phyloP scores from a whole-genome alignment of 2,888 invertebrate genomes.

The Lasiommata megera region DNA sequence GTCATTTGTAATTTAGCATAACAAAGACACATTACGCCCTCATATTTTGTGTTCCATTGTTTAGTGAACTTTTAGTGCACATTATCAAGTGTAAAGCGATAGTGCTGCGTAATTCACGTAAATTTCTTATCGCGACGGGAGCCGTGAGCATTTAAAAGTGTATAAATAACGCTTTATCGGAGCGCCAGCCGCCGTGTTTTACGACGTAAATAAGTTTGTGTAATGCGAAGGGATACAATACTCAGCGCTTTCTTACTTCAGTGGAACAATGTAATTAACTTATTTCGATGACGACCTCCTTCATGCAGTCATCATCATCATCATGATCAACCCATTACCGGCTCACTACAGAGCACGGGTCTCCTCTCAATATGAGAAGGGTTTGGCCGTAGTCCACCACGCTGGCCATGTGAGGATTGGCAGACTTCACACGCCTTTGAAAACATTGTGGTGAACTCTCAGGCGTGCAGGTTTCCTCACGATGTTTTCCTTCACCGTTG shows the following conservation, averaged over 20 bases:
- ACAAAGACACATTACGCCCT: slow-evolving; percentile 23
- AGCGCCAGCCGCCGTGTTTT: slow-evolving; percentile 40
- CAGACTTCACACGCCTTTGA: too few species aligned
- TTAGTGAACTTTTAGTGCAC: slow-evolving; percentile 22
- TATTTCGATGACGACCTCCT: too few species aligned
- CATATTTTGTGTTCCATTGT: slow-evolving; percentile 23
- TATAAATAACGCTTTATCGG: slow-evolving; percentile 56
- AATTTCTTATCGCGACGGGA: slow-evolving; percentile 58
- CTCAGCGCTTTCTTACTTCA: slow-evolving; percentile 11
- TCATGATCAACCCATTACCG: too few species aligned
- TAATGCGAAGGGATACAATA: slow-evolving; percentile 19
- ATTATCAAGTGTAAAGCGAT: slow-evolving; percentile 32
- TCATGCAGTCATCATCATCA: too few species aligned
- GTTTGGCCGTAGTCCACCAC: too few species aligned
- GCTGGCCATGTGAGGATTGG: too few species aligned
- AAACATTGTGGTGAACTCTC: too few species aligned
- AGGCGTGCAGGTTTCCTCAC: too few species aligned
- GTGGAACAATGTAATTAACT: background rate
- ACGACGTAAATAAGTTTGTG: slow-evolving; percentile 33
- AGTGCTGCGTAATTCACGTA: slow-evolving; percentile 53
- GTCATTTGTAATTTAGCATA: slow-evolving; percentile 2
- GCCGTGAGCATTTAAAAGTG: slow-evolving; percentile 52
- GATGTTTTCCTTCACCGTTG: too few species aligned
- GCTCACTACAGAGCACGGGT: too few species aligned
- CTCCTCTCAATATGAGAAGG: too few species aligned